These are phyloP conservation scores for Archilochus colubris DNA, from an alignment of 2,113 vertebrate genomes.

Conservation along the genomic window DNA sequence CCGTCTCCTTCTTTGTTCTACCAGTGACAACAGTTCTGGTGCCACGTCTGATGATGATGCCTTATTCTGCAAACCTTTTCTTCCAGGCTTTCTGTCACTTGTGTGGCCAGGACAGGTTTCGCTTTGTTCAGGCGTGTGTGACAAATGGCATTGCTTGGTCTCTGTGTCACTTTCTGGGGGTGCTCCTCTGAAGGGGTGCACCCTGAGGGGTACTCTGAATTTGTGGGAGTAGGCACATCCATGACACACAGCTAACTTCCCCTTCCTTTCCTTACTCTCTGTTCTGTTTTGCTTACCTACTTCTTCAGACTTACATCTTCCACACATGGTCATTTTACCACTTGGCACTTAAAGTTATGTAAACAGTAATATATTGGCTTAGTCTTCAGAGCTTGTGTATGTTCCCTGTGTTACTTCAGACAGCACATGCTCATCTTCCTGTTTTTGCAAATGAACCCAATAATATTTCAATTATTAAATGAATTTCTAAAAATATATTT, in stretches of 20 bases:
- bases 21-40: background rate
- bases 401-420: background rate
- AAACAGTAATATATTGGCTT: background rate
- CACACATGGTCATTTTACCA: background rate
- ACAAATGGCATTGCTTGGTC: background rate
- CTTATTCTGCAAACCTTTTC: background rate
- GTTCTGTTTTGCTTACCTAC: background rate
- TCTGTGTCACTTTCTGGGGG: background rate
- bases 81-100: background rate
- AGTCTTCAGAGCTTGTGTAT: background rate
- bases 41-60: background rate
- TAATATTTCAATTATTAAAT: conserved; percentile 42
- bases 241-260: rapidly evolving
- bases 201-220: background rate
- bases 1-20: background rate
- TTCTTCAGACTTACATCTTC: background rate
- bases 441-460: background rate
- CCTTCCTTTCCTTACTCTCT: background rate
- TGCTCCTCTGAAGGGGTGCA: rapidly evolving
- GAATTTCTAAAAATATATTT: background rate
- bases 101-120: background rate
- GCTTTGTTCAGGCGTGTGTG: background rate
- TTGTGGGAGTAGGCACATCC: rapidly evolving
- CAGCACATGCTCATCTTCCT: background rate
- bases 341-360: background rate